Evolutionary conservation across 2,888 invertebrate species (phyloP).

Genomic region (Tineola bisselliella): DNA sequence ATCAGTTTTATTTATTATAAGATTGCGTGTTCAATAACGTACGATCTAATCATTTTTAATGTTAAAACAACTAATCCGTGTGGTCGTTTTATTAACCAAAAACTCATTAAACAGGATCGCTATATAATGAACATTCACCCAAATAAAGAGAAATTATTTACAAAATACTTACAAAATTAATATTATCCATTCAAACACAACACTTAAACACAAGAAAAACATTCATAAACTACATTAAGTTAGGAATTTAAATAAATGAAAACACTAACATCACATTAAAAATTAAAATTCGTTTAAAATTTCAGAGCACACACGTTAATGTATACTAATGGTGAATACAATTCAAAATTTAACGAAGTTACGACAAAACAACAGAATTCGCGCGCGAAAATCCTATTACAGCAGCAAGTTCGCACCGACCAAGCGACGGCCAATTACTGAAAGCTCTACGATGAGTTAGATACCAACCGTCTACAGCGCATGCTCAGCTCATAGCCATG

Average conservation of each 20-base stretch:
- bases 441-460: conserved; percentile 28
- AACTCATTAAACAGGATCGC: not conserved
- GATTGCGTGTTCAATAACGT: not conserved
- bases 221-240: not conserved
- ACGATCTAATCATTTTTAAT: not conserved
- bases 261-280: not conserved
- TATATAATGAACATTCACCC: no score
- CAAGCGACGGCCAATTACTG: conserved; percentile 58
- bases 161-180: no score
- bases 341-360: conserved; percentile 4
- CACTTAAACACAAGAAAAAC: not conserved
- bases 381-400: conserved; percentile 16
- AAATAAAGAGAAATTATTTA: no score
- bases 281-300: not conserved
- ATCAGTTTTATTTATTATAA: not conserved
- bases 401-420: conserved; percentile 22
- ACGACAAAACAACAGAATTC: conserved; percentile 16
- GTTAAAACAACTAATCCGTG: not conserved
- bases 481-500: conserved; percentile 49
- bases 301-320: not conserved
- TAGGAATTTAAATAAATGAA: not conserved
- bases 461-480: conserved; percentile 32
- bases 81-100: not conserved
- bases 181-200: not conserved
- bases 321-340: not conserved